Evolutionary conservation across 2,113 vertebrate species (phyloP).

Genomic region (Progne subis): DNA sequence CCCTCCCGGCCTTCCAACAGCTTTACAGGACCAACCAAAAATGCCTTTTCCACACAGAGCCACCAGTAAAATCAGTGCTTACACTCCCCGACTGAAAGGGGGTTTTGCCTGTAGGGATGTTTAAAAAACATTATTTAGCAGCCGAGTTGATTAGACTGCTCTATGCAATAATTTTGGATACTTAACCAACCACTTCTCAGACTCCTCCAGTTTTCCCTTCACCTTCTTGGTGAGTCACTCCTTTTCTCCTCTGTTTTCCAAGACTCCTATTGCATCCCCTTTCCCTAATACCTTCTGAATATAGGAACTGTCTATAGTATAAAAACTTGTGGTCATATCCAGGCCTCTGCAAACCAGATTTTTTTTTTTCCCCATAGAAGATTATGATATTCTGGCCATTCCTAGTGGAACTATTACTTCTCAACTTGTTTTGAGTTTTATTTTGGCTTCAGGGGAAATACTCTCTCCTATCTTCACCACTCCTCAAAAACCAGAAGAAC

Average conservation of each 20-base stretch:
- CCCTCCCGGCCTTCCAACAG: rapidly evolving
- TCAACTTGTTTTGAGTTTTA: neutral
- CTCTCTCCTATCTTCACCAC: neutral
- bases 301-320: neutral
- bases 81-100: neutral
- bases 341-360: neutral
- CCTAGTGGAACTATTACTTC: neutral
- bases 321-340: neutral
- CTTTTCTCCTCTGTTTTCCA: neutral
- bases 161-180: neutral
- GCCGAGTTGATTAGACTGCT: neutral
- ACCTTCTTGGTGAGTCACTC: neutral
- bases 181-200: neutral
- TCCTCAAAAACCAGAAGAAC: neutral
- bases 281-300: neutral
- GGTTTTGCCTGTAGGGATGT: neutral
- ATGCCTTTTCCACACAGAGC: neutral
- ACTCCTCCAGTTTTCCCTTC: neutral
- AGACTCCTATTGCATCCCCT: neutral
- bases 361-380: neutral
- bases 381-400: neutral
- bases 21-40: neutral
- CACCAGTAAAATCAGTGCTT: neutral
- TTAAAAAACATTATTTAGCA: neutral
- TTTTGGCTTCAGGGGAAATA: neutral